Evolutionary conservation across 2,888 invertebrate species (phyloP).

Genomic region (Trachelus troglodyta): DNA sequence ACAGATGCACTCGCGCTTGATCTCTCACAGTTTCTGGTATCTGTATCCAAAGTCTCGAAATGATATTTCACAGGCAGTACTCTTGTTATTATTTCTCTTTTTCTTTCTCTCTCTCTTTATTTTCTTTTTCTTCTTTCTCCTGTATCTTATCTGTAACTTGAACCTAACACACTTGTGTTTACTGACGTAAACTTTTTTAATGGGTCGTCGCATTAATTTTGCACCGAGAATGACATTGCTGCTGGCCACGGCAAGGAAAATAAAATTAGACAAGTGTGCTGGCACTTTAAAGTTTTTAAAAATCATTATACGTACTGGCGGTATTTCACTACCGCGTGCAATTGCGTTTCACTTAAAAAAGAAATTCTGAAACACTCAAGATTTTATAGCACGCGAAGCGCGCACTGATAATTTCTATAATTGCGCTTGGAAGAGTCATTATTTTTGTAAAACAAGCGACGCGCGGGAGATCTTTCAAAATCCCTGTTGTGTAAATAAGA

Average conservation of each 20-base stretch:
- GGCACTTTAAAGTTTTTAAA: background rate
- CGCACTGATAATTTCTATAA: background rate
- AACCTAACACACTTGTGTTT: slow-evolving; percentile 10
- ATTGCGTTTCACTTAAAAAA: background rate
- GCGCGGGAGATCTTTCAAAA: slow-evolving; percentile 19
- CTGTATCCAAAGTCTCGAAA: background rate
- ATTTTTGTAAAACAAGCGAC: background rate
- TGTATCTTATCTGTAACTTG: background rate
- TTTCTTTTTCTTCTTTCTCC: slow-evolving; percentile 8
- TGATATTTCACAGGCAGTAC: background rate
- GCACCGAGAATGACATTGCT: background rate
- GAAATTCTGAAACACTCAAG: background rate
- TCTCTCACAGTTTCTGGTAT: background rate
- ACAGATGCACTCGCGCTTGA: background rate
- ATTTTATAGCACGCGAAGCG: background rate
- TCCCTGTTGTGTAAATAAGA: slow-evolving; percentile 44
- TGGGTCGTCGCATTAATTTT: background rate
- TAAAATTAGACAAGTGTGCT: background rate
- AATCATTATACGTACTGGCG: background rate
- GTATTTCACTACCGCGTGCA: too few relatives aligned
- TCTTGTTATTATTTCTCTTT: slow-evolving; percentile 2
- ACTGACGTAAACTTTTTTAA: slow-evolving; percentile 9
- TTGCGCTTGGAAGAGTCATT: background rate
- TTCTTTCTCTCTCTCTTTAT: slow-evolving; percentile 8
- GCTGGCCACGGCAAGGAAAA: background rate